These are phyloP conservation scores for Eurypyga helias DNA, from an alignment of 2,113 vertebrate species.

Conservation along the genomic window DNA sequence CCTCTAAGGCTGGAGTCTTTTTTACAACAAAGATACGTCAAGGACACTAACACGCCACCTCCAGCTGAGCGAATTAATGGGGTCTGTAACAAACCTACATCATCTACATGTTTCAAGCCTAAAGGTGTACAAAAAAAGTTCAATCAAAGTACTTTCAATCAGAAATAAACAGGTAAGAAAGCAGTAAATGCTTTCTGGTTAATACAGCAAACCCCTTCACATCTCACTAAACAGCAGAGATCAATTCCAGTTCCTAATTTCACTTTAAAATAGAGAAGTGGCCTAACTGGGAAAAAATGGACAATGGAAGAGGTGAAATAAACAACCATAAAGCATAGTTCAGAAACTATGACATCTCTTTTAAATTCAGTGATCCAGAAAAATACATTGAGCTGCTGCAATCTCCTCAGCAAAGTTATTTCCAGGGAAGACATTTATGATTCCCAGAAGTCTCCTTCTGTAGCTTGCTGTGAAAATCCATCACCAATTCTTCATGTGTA, in stretches of 20 bases:
- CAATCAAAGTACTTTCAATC: background rate
- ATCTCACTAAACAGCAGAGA: background rate
- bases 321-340: background rate
- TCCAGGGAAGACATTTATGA: background rate
- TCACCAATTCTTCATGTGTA: background rate
- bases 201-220: background rate
- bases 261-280: background rate
- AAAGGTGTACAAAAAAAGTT: background rate
- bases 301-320: background rate
- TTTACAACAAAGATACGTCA: background rate
- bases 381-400: background rate
- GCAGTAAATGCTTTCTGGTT: background rate
- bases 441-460: background rate
- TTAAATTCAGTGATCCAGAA: background rate
- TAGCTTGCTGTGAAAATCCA: background rate
- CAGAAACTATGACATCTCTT: background rate
- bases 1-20: background rate
- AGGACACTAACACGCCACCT: fast-evolving
- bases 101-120: background rate
- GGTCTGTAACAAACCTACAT: background rate
- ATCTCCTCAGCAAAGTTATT: background rate
- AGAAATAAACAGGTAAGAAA: background rate
- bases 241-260: background rate
- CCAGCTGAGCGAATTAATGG: fast-evolving
- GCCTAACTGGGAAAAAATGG: background rate